phyloP scores from a whole-genome alignment of 1,140 invertebrate species.

The Chrysopa pallens region DNA sequence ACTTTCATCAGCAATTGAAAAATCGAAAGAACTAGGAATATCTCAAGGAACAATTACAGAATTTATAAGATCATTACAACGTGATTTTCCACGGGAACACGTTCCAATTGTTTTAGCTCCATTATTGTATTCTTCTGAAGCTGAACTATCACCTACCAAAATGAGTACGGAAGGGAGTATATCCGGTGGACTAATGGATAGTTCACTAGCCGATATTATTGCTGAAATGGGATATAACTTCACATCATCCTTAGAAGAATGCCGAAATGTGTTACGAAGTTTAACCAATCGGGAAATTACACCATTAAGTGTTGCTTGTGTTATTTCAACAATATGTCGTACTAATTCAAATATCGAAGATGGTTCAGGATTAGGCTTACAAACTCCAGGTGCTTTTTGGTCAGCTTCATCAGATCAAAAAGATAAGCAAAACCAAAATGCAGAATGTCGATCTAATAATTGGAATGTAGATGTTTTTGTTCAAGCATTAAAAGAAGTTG shows the following conservation, averaged over 20 bases:
- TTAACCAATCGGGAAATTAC: constrained; percentile 55
- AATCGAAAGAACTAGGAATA: constrained; percentile 35
- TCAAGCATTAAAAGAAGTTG: constrained; percentile 73
- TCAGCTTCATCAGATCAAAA: constrained; percentile 26
- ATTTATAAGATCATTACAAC: constrained; percentile 60
- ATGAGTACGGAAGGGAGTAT: constrained; percentile 26
- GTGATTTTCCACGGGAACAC: constrained; percentile 72
- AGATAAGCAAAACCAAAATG: constrained; percentile 15
- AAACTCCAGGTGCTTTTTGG: constrained; percentile 41
- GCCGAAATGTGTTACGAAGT: constrained; percentile 61
- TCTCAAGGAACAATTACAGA: constrained; percentile 53
- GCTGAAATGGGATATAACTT: constrained; percentile 81
- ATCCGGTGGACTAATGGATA: constrained; percentile 43
- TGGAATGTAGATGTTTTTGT: constrained; percentile 93
- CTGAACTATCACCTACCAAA: constrained; percentile 50
- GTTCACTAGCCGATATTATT: constrained; percentile 63
- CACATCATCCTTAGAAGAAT: constrained; percentile 75
- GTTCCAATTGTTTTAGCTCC: constrained; percentile 78
- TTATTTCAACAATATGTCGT: constrained; percentile 73
- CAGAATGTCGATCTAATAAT: constrained; percentile 30
- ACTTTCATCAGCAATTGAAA: constrained; percentile 39
- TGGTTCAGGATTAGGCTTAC: constrained; percentile 39
- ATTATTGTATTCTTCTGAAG: constrained; percentile 61
- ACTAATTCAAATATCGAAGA: constrained; percentile 57
- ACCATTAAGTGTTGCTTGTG: constrained; percentile 62